A percentile compares a stretch with the other conserved stretches of the same genome.
These are phyloP conservation scores for Stegodyphus mimosarum DNA, from an alignment of 1,140 invertebrate genomes.

Conservation along the genomic window DNA sequence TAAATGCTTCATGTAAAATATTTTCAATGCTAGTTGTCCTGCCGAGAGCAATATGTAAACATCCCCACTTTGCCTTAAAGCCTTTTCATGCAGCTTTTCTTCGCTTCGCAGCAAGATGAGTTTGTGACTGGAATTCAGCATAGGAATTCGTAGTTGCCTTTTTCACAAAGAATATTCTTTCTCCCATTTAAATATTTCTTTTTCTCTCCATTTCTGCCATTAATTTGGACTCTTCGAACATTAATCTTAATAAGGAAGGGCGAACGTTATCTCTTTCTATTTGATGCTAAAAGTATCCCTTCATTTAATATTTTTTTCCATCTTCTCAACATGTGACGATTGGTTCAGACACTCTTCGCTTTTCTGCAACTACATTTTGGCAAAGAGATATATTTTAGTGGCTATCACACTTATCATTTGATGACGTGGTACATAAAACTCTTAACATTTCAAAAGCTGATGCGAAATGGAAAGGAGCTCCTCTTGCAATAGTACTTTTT, in stretches of 20 bases:
- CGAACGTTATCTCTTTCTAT: slow-evolving; percentile 42
- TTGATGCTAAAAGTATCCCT: slow-evolving; percentile 48
- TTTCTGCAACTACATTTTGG: slow-evolving; percentile 20
- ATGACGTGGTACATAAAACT: neutral
- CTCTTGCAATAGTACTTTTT: too few species aligned
- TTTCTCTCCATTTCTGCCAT: slow-evolving; percentile 29
- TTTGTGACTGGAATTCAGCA: slow-evolving; percentile 22
- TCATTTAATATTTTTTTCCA: slow-evolving; percentile 31
- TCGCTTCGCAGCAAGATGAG: slow-evolving; percentile 13
- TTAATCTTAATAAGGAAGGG: slow-evolving; percentile 53
- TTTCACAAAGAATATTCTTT: slow-evolving; percentile 27
- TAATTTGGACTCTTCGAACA: slow-evolving; percentile 34
- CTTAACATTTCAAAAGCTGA: neutral
- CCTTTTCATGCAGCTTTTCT: neutral
- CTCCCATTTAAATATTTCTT: slow-evolving; percentile 50
- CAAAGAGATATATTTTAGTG: slow-evolving; percentile 9
- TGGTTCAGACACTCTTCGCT: slow-evolving; percentile 9
- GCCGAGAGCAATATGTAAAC: too few species aligned
- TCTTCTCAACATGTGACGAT: slow-evolving; percentile 3
- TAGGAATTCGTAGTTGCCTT: neutral
- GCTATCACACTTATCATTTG: slow-evolving; percentile 39
- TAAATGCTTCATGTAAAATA: too few species aligned
- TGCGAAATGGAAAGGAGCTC: neutral
- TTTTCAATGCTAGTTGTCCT: too few species aligned
- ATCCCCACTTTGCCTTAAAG: too few species aligned